Conservation (phyloP, 2,888 invertebrate genomes). For the Drosophila yooni region DNA sequence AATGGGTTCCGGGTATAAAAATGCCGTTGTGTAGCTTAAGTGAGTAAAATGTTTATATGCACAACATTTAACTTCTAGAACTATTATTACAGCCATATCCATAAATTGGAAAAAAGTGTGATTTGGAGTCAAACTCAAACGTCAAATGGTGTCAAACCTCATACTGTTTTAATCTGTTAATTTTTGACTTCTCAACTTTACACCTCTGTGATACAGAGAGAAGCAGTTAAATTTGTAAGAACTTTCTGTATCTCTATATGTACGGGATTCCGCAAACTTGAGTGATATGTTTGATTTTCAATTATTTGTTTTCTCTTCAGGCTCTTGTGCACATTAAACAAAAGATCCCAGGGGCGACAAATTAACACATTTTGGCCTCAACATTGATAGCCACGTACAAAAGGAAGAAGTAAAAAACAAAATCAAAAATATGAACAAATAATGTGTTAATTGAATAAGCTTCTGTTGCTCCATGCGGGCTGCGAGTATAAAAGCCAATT, state of each 20-base stretch:
- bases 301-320: constrained; percentile 6
- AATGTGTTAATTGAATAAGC: constrained; percentile 40
- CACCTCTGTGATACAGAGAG: background rate
- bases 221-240: no score
- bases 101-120: background rate
- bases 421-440: constrained; percentile 1
- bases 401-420: background rate
- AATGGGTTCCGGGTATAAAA: no score
- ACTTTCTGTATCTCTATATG: background rate
- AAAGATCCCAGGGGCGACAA: constrained; percentile 5
- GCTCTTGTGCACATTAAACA: background rate
- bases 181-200: background rate
- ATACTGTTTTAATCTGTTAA: background rate
- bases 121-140: background rate
- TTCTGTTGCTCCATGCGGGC: background rate
- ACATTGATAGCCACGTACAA: background rate
- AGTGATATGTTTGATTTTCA: background rate
- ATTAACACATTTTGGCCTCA: constrained; percentile 37
- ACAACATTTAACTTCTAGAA: background rate
- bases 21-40: no score
- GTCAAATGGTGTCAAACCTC: background rate
- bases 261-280: background rate
- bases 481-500: constrained; percentile 24
- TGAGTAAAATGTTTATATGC: background rate
- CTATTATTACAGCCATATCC: no score